Conservation (phyloP, 2,888 invertebrate genomes). For the Erannis defoliaria region DNA sequence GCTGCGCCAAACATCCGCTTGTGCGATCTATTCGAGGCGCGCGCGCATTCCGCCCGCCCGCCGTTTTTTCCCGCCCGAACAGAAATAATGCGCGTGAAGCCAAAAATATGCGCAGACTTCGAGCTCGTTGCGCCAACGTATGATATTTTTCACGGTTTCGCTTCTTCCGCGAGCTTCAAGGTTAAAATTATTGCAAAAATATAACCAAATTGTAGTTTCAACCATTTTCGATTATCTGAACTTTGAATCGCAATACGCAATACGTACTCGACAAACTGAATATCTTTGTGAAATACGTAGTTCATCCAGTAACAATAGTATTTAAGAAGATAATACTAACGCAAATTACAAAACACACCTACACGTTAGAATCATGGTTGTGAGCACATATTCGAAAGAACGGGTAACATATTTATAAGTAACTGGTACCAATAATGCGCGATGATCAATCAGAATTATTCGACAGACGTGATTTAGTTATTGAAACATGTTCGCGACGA, state of each 20-base stretch:
- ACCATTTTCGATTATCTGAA: not conserved
- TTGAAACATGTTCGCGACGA: constrained; percentile 10
- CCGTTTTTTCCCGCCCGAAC: constrained; percentile 73
- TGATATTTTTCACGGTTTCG: constrained; percentile 49
- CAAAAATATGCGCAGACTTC: constrained; percentile 72
- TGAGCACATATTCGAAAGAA: constrained; percentile 5
- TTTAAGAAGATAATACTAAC: constrained; percentile 10
- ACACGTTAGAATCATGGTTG: constrained; percentile 10
- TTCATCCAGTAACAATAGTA: not conserved
- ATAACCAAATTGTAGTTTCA: constrained; percentile 4
- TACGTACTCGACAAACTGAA: not conserved
- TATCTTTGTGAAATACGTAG: not conserved
- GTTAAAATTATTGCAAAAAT: constrained; percentile 42
- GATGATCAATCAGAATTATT: constrained; percentile 16
- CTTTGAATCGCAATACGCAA: not conserved
- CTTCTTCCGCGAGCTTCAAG: constrained; percentile 55
- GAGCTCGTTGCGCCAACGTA: constrained; percentile 49
- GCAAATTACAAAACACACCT: constrained; percentile 19
- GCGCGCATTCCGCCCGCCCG: constrained; percentile 72
- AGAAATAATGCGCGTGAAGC: constrained; percentile 74
- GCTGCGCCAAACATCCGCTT: constrained; percentile 75
- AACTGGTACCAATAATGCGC: too few relatives aligned
- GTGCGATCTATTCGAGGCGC: constrained; percentile 74
- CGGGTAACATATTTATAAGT: constrained; percentile 8
- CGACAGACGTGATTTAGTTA: constrained; percentile 12